Base-by-base conservation (phyloP, 2,888 invertebrate genomes). In the Zonitis immaculata region DNA sequence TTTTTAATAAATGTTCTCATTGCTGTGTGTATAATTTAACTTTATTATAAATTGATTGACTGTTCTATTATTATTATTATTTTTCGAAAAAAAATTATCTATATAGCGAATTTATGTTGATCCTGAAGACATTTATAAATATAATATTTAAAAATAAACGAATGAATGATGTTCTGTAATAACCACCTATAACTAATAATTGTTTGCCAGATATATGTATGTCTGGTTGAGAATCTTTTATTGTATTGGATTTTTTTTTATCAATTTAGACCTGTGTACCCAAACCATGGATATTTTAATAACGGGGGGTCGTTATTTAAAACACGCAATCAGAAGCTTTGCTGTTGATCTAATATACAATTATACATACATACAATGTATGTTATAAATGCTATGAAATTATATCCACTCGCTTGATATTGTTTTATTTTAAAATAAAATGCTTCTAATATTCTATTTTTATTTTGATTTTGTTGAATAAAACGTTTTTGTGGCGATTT, bases 231-330 rank as follows among this genome's bases (percentile, higher is more conserved):
- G 68, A 68, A 71, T 70, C 68, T 69, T 66, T 70, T 67, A 66
- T 68, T 64, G 64, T 65, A 66, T 64, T 68, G 68, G 65, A 69
- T 70, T 70, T 69, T 70, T 70, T 69, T 70, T 61, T 65, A 70
- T 70, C 69, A 69, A 69, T 70, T n/a, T 70, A 70, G 64, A 63
- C 58, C n/a, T n/a, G n/a, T 66, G 67, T 66, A 66, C n/a, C n/a
- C n/a, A n/a, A n/a, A n/a, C 60, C 62, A 65, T 68, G 66, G 64
- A 66, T 65, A 68, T 67, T 69, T 66, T 69, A 68, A 69, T 68
- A 63, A n/a, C n/a, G 64, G 63, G 62, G 62, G 59, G 64, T 60
- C 57, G 58, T n/a, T n/a, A n/a, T 58, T 62, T 20, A 39, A 39
- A 61, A 58, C 62, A 62, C 65, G 63, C 63, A 66, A 65, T 65